Conservation (phyloP, 2,113 vertebrate species). For the Nestor notabilis region DNA sequence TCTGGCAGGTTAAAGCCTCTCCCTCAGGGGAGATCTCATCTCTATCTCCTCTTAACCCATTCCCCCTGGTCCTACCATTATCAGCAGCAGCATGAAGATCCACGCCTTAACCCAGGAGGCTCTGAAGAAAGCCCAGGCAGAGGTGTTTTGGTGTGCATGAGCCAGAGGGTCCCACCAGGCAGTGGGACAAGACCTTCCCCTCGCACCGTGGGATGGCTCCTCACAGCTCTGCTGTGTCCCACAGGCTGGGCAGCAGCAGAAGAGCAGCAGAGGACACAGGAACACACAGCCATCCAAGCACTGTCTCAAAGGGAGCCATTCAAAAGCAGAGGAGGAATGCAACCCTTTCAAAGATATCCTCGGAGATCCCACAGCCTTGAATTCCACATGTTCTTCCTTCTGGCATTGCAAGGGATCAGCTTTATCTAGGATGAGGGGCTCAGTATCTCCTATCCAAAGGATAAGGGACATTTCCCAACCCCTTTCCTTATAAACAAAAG, state of each 20-base stretch:
- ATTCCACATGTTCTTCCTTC: background rate
- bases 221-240: background rate
- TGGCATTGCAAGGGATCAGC: fast-evolving
- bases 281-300: fast-evolving
- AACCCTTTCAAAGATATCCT: background rate
- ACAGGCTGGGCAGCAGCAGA: background rate
- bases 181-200: background rate
- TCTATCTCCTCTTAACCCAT: background rate
- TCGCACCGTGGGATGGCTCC: fast-evolving
- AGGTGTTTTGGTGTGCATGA: background rate
- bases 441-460: background rate
- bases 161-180: background rate
- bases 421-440: fast-evolving
- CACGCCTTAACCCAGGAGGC: fast-evolving
- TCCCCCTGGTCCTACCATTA: background rate
- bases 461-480: background rate
- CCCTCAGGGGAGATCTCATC: background rate
- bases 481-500: background rate
- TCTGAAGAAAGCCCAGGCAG: background rate
- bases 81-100: background rate
- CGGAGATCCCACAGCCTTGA: background rate
- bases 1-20: no score
- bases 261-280: background rate
- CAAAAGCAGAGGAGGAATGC: background rate
- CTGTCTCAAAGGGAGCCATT: background rate